A percentile compares a stretch with the other conserved stretches of the same genome.
Conservation (phyloP, 2,888 invertebrate species). For the Scrobipalpa costella region DNA sequence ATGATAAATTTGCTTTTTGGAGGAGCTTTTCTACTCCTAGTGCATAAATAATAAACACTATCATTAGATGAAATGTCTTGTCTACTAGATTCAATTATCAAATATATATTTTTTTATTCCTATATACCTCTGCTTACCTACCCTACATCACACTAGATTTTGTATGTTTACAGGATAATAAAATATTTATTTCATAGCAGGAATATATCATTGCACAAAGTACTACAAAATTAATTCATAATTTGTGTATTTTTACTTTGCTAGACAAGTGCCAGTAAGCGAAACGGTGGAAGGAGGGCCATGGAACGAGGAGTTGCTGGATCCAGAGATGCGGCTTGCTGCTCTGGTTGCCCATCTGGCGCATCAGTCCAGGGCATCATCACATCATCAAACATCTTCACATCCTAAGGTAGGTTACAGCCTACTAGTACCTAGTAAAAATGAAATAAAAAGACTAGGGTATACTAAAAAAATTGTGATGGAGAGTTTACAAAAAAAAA, state of each 20-base stretch:
- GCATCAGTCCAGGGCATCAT: conserved; percentile 49
- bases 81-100: too few species aligned
- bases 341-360: conserved; percentile 67
- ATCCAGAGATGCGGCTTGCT: conserved; percentile 62
- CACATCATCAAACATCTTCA: conserved; percentile 41
- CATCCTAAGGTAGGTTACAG: conserved; percentile 55
- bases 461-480: too few species aligned
- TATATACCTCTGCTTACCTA: neutral
- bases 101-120: too few species aligned
- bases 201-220: too few species aligned
- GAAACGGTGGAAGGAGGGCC: conserved; percentile 63
- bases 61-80: too few species aligned
- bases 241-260: too few species aligned
- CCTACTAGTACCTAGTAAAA: too few species aligned
- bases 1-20: too few species aligned
- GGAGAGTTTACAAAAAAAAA: too few species aligned
- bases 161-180: neutral
- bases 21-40: too few species aligned
- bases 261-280: conserved; percentile 62
- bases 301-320: conserved; percentile 70
- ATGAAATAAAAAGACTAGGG: too few species aligned
- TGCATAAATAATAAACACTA: too few species aligned
- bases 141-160: neutral
- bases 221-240: neutral
- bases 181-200: neutral